phyloP scores from a whole-genome alignment of 2,797 vertebrate species.

The Coluber constrictor region DNA sequence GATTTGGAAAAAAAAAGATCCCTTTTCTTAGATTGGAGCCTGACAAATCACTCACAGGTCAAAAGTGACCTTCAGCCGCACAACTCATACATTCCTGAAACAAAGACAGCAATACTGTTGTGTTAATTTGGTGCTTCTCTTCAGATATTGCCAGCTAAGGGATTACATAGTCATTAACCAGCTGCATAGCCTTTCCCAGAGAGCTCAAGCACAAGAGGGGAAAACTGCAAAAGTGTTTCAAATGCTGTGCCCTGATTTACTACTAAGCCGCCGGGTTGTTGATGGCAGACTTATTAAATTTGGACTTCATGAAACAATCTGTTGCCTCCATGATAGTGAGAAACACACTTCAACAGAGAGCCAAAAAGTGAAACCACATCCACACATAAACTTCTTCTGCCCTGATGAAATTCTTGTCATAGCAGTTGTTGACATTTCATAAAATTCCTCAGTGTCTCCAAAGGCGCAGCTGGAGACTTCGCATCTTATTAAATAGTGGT shows the following conservation, averaged over 20 bases:
- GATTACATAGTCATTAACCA: not conserved
- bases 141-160: not conserved
- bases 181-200: not conserved
- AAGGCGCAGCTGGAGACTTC: conserved; percentile 25
- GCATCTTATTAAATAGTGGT: conserved; percentile 44
- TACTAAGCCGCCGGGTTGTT: not conserved
- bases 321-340: not conserved
- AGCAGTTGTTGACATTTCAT: conserved; percentile 39
- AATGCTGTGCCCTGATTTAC: not conserved
- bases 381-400: not conserved
- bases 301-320: not conserved
- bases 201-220: not conserved
- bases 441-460: not conserved
- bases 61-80: not conserved
- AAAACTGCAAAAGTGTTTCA: not conserved
- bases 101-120: not conserved
- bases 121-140: not conserved
- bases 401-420: conserved; percentile 22
- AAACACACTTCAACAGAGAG: conserved; percentile 19
- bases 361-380: not conserved
- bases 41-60: not conserved
- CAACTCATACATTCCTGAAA: not conserved
- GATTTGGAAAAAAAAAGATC: not conserved
- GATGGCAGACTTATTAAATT: conserved; percentile 22
- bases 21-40: not conserved